Conservation (phyloP, 2,797 vertebrate genomes). For the Phoebastria nigripes region DNA sequence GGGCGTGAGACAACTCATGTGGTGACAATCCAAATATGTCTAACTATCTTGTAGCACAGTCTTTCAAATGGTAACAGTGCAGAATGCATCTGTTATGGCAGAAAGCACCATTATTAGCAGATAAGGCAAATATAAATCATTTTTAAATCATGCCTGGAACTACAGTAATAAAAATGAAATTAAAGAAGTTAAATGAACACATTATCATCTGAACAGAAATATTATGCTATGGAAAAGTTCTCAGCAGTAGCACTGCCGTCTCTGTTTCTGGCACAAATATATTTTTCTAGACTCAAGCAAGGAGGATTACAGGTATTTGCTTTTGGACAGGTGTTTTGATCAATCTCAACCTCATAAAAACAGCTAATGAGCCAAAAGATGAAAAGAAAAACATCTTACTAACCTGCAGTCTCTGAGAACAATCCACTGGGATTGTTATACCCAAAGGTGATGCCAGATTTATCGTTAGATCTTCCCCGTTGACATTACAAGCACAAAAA, state of each 20-base stretch:
- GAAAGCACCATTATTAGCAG: neutral
- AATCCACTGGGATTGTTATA: slow-evolving; percentile 24
- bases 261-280: neutral
- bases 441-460: slow-evolving; percentile 35
- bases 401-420: slow-evolving; percentile 21
- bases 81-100: neutral
- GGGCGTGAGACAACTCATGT: neutral
- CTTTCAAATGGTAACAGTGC: neutral
- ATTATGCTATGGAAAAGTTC: neutral
- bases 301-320: slow-evolving; percentile 32
- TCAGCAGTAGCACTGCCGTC: neutral
- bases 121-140: slow-evolving; percentile 7
- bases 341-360: slow-evolving; percentile 34
- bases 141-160: neutral
- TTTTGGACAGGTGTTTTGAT: slow-evolving; percentile 51
- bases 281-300: neutral
- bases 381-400: slow-evolving; percentile 41
- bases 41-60: neutral
- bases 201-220: neutral
- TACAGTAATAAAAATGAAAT: neutral
- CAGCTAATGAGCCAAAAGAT: slow-evolving; percentile 50
- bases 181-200: neutral
- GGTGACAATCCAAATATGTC: neutral
- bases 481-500: slow-evolving; percentile 30
- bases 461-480: neutral